Conservation (phyloP, 2,113 vertebrate genomes). For the Alethe castanea region DNA sequence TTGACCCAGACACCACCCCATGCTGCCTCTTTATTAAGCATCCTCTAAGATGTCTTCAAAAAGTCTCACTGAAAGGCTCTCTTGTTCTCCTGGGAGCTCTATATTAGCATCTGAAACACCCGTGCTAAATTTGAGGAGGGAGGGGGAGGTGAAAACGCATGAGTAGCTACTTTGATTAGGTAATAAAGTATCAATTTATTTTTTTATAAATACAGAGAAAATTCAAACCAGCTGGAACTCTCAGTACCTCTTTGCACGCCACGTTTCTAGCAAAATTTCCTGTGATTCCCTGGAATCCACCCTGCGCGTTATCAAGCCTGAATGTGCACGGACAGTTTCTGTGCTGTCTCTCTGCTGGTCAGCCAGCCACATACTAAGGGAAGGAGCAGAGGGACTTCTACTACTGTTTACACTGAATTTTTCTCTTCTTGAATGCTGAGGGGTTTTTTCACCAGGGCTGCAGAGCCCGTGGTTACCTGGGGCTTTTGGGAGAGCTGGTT, state of each 20-base stretch:
- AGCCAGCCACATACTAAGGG: background rate
- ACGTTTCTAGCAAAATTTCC: conserved; percentile 22
- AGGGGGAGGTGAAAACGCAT: conserved; percentile 13
- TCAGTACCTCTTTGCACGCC: conserved; percentile 37
- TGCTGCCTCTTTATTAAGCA: conserved; percentile 54
- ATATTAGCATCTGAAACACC: conserved; percentile 57
- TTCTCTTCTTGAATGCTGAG: background rate
- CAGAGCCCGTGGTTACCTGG: background rate
- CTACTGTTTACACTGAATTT: background rate
- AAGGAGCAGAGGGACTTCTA: background rate
- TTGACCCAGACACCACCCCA: conserved; percentile 50
- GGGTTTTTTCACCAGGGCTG: background rate
- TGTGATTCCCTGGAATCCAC: background rate
- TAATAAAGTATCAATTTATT: conserved; percentile 70
- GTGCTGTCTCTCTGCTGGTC: background rate
- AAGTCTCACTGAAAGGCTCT: conserved; percentile 25
- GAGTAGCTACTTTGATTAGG: conserved; percentile 67
- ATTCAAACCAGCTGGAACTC: conserved; percentile 60
- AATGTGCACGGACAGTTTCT: background rate
- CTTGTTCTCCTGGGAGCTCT: conserved; percentile 49
- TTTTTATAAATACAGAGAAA: conserved; percentile 63
- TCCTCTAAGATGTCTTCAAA: conserved; percentile 49
- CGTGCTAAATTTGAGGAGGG: conserved; percentile 32
- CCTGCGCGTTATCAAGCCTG: background rate
- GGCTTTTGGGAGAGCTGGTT: background rate